Percentiles rank a stretch among this genome's conserved stretches.
phyloP scores from a whole-genome alignment of 2,113 vertebrate species.

The Microcebus ravelobensis region DNA sequence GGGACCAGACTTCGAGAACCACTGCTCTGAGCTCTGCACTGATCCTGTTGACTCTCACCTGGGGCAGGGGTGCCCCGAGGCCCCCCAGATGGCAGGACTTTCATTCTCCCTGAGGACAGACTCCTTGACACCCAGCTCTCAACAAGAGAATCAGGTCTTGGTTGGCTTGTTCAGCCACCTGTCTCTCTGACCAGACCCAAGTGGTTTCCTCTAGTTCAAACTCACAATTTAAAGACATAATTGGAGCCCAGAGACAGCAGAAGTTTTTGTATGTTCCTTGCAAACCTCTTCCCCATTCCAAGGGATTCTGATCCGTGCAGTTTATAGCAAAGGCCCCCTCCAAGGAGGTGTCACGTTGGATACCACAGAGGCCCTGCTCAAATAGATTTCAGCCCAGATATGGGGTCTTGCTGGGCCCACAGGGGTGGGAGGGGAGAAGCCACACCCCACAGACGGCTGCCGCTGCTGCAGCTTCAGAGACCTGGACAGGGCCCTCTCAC shows the following conservation, averaged over 20 bases:
- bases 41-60: not conserved
- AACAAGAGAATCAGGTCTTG: not conserved
- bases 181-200: not conserved
- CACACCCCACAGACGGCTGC: not conserved
- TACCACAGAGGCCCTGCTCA: no score
- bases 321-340: not conserved
- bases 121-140: not conserved
- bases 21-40: not conserved
- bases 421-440: no score
- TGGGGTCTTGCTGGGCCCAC: not conserved
- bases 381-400: fast-evolving
- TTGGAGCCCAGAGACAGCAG: not conserved
- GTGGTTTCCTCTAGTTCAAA: not conserved
- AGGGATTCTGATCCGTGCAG: not conserved
- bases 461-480: not conserved
- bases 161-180: not conserved
- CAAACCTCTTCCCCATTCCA: not conserved
- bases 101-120: not conserved
- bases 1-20: not conserved
- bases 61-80: not conserved
- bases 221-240: not conserved
- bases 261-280: not conserved
- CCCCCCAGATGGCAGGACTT: not conserved
- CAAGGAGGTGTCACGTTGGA: not conserved
- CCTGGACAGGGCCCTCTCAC: not conserved